A percentile compares a stretch with the other conserved stretches of the same genome.
These are phyloP conservation scores for Oligia strigilis DNA, from an alignment of 2,888 invertebrate genomes.

Conservation along the genomic window DNA sequence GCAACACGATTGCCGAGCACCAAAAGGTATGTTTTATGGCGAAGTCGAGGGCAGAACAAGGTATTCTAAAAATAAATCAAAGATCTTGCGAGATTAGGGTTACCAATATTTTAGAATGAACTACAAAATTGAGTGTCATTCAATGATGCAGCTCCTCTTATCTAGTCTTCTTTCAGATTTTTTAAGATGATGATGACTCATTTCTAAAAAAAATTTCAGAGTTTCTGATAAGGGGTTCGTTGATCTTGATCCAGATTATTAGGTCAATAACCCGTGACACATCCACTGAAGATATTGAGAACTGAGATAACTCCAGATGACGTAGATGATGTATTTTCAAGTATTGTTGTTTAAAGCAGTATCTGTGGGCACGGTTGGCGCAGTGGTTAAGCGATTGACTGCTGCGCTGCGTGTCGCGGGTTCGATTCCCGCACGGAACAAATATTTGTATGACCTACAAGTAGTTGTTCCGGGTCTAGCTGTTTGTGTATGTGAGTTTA, in stretches of 20 bases:
- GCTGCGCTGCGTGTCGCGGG: too few species aligned
- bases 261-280: background rate
- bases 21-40: background rate
- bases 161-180: background rate
- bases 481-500: too few species aligned
- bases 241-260: constrained; percentile 5
- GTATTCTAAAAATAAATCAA: background rate
- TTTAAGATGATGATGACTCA: background rate
- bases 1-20: too few species aligned
- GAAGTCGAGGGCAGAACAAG: background rate
- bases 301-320: background rate
- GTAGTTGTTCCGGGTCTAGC: too few species aligned
- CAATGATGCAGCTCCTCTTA: background rate
- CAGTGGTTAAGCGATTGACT: too few species aligned
- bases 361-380: too few species aligned
- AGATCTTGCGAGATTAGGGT: background rate
- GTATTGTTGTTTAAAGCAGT: background rate
- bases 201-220: background rate
- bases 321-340: background rate
- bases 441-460: too few species aligned
- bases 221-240: background rate
- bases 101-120: background rate
- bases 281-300: background rate
- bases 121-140: background rate
- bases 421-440: too few species aligned